These are phyloP conservation scores for Brachionus koreanus DNA, from an alignment of 1,140 invertebrate species.

Conservation along the genomic window DNA sequence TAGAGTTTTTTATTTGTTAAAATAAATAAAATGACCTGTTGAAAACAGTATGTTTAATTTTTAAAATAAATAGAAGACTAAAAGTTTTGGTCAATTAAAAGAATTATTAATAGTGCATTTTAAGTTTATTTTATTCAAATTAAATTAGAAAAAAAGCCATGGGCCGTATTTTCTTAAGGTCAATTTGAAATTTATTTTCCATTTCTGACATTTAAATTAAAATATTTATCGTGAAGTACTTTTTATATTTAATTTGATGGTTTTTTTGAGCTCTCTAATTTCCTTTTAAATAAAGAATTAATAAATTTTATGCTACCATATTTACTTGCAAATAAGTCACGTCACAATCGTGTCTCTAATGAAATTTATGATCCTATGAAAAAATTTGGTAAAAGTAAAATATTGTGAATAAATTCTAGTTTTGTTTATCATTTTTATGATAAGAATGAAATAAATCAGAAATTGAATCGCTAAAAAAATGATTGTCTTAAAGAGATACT, in stretches of 20 bases:
- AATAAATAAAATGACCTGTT: background rate
- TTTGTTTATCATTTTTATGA: too few species aligned
- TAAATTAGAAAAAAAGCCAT: background rate
- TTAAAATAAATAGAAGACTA: background rate
- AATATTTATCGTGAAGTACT: background rate
- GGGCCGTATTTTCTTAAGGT: slow-evolving; percentile 20
- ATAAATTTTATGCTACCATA: too few species aligned
- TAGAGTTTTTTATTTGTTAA: background rate
- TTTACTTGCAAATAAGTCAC: too few species aligned
- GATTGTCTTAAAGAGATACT: too few species aligned
- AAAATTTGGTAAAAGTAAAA: too few species aligned
- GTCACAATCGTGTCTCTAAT: too few species aligned
- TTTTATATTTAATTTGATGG: background rate
- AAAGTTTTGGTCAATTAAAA: background rate
- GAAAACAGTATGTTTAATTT: background rate
- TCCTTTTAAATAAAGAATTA: background rate
- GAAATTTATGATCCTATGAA: too few species aligned
- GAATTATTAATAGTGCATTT: slow-evolving; percentile 30
- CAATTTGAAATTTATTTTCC: slow-evolving; percentile 22
- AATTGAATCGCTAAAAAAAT: too few species aligned
- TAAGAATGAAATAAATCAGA: too few species aligned
- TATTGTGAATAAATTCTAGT: too few species aligned
- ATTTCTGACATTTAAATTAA: slow-evolving; percentile 26
- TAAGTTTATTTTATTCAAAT: slow-evolving; percentile 13
- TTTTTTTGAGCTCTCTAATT: background rate